These are phyloP conservation scores for Leptopilina myrica DNA, from an alignment of 2,888 invertebrate genomes.

Conservation along the genomic window DNA sequence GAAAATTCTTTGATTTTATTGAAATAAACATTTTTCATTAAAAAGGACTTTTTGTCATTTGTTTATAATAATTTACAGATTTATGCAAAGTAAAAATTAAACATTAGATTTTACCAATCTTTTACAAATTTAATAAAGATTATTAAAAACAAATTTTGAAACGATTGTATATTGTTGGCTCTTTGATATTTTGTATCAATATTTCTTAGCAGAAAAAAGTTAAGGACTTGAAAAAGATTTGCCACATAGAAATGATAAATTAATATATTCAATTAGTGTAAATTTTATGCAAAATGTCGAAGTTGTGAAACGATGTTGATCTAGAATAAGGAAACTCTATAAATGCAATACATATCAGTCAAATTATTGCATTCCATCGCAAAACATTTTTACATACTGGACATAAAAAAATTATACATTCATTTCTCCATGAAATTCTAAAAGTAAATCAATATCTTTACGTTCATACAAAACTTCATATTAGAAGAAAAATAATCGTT, in stretches of 20 bases:
- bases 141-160: too few relatives aligned
- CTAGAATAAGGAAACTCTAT: neutral
- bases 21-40: too few relatives aligned
- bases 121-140: too few relatives aligned
- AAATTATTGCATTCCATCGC: neutral
- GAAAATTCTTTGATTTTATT: too few relatives aligned
- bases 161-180: too few relatives aligned
- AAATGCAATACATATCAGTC: slow-evolving; percentile 7
- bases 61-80: too few relatives aligned
- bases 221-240: neutral
- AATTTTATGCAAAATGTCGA: slow-evolving; percentile 18
- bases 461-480: too few relatives aligned
- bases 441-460: neutral
- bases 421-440: neutral
- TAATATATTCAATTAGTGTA: slow-evolving; percentile 6
- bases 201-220: neutral
- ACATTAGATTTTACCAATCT: too few relatives aligned
- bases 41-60: too few relatives aligned
- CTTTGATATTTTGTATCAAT: too few relatives aligned
- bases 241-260: neutral
- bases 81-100: too few relatives aligned
- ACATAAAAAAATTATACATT: neutral
- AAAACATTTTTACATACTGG: neutral
- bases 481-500: too few relatives aligned
- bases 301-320: neutral